Percentiles rank a stretch among this genome's conserved stretches.
Conservation (phyloP, 2,113 vertebrate genomes). For the Aphelocoma coerulescens region DNA sequence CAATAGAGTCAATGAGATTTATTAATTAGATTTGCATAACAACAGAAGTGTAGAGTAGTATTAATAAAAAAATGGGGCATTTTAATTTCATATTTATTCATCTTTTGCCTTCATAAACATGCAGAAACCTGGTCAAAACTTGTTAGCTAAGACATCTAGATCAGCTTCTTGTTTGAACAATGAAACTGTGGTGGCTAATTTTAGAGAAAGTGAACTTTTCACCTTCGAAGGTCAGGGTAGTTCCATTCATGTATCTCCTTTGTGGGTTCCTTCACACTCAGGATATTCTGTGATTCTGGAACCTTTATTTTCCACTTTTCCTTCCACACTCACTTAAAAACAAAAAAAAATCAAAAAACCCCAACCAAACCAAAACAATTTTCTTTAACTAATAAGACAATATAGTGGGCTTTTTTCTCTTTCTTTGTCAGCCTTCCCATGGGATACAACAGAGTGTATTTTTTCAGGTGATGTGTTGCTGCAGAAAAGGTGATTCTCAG, state of each 20-base stretch:
- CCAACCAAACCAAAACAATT: neutral
- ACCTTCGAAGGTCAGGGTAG: neutral
- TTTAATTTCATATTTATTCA: neutral
- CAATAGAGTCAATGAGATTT: neutral
- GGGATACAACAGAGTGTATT: neutral
- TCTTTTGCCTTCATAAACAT: neutral
- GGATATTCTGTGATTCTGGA: neutral
- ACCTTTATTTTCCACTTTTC: neutral
- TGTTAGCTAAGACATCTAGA: neutral
- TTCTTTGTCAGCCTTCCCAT: neutral
- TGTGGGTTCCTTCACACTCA: neutral
- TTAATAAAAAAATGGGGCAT: neutral
- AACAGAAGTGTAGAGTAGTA: neutral
- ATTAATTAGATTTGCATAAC: neutral
- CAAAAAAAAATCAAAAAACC: neutral
- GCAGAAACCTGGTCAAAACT: neutral
- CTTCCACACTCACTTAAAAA: neutral
- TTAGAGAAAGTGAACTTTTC: neutral
- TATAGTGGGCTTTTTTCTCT: neutral
- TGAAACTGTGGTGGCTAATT: neutral
- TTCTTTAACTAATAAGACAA: neutral
- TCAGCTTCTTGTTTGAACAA: neutral
- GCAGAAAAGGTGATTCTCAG: slow-evolving; percentile 18
- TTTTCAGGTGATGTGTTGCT: slow-evolving; percentile 5
- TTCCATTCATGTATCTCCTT: neutral